These are phyloP conservation scores for Nesoenas mayeri DNA, from an alignment of 2,113 vertebrate genomes.

Conservation along the genomic window DNA sequence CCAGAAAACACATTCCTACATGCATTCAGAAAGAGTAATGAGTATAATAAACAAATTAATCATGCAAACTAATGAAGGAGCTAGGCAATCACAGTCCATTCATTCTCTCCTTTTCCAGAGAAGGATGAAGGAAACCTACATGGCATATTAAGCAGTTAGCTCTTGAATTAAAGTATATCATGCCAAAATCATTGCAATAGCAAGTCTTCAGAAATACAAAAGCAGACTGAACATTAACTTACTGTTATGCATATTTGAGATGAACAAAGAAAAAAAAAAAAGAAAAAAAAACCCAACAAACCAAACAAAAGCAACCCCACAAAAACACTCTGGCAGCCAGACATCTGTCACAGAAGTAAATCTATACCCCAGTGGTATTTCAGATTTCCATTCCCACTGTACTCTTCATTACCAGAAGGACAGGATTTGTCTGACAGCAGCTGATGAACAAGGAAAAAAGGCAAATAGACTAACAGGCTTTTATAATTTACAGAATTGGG, in stretches of 20 bases:
- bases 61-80: background rate
- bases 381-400: background rate
- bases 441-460: background rate
- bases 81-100: background rate
- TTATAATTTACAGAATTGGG: background rate
- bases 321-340: background rate
- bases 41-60: constrained; percentile 1
- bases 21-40: background rate
- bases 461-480: background rate
- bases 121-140: background rate
- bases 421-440: background rate
- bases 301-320: background rate
- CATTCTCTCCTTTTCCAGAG: background rate
- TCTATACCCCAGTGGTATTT: background rate
- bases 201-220: background rate
- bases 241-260: background rate
- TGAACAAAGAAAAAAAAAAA: background rate
- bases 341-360: background rate
- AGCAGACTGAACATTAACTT: background rate
- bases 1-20: background rate
- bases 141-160: constrained; percentile 24
- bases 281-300: background rate
- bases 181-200: background rate
- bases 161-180: background rate
- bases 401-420: background rate